Evolutionary conservation across 2,888 invertebrate genomes (phyloP).

Genomic region (Pseudanteris insignis): DNA sequence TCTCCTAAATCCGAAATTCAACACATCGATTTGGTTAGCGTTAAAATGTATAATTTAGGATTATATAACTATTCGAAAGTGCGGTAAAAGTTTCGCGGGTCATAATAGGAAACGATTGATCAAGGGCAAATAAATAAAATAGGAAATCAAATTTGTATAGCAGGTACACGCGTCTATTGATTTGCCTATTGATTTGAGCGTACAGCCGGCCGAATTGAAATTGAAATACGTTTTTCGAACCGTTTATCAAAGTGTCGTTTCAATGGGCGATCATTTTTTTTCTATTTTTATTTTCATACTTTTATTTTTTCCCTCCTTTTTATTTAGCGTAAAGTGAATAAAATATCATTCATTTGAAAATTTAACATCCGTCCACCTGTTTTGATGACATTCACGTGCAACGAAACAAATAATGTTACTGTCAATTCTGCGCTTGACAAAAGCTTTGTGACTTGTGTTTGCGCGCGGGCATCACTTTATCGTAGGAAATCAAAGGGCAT

Average conservation of each 20-base stretch:
- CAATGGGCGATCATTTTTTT: conserved; percentile 14
- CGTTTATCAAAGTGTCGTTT: conserved; percentile 9
- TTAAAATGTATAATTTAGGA: too few species aligned
- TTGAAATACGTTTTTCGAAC: conserved; percentile 14
- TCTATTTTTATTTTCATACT: too few species aligned
- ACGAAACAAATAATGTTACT: conserved; percentile 29
- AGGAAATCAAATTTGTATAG: too few species aligned
- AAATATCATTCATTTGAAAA: conserved; percentile 20
- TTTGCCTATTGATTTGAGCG: conserved; percentile 9
- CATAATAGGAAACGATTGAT: too few species aligned
- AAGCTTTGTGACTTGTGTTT: conserved; percentile 10
- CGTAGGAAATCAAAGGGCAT: conserved; percentile 32
- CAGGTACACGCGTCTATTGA: neutral
- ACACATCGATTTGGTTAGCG: too few species aligned
- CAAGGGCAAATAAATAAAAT: too few species aligned
- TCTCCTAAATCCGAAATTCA: too few species aligned
- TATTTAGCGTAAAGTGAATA: conserved; percentile 13
- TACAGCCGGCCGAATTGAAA: neutral
- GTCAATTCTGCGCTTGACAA: conserved; percentile 12
- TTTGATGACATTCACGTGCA: conserved; percentile 23
- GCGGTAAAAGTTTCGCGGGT: too few species aligned
- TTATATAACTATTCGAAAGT: too few species aligned
- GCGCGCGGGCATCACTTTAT: conserved; percentile 10
- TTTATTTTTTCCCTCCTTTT: too few species aligned
- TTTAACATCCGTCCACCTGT: conserved; percentile 24